Evolutionary conservation across 2,797 vertebrate genomes (phyloP).

Genomic region (Sarcoramphus papa): DNA sequence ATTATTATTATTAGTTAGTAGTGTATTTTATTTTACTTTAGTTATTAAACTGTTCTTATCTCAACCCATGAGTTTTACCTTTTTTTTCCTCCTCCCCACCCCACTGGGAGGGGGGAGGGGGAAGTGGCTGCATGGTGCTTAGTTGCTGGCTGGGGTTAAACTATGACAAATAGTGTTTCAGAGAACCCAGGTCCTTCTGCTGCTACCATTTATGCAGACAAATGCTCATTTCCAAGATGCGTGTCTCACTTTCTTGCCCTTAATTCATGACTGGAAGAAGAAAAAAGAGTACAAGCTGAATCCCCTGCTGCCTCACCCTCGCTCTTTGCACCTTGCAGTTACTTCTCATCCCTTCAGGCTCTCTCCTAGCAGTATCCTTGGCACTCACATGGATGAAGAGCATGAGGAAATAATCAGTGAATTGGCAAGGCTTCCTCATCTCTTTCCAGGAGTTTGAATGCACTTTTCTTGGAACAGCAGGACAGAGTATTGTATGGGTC

Average conservation of each 20-base stretch:
- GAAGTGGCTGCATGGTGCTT: no score
- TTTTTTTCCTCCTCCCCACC: no score
- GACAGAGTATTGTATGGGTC: not conserved
- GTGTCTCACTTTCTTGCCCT: not conserved
- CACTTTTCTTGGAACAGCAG: not conserved
- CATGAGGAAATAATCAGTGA: not conserved
- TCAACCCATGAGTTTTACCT: no score
- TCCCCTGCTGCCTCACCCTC: not conserved
- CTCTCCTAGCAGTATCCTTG: not conserved
- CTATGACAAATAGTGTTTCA: not conserved
- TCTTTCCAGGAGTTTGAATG: not conserved
- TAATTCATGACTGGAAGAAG: not conserved
- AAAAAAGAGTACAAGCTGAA: not conserved
- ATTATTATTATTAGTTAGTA: no score
- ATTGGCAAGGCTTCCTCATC: not conserved
- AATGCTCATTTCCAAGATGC: not conserved
- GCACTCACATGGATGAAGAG: not conserved
- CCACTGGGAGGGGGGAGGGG: no score
- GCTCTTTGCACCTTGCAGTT: not conserved
- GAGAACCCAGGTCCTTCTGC: not conserved
- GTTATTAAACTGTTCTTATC: no score
- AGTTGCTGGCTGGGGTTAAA: no score
- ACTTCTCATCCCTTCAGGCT: not conserved
- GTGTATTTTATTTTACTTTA: no score
- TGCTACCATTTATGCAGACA: not conserved